Base-by-base conservation (phyloP, 2,888 invertebrate species). In the Allophyes oxyacanthae region DNA sequence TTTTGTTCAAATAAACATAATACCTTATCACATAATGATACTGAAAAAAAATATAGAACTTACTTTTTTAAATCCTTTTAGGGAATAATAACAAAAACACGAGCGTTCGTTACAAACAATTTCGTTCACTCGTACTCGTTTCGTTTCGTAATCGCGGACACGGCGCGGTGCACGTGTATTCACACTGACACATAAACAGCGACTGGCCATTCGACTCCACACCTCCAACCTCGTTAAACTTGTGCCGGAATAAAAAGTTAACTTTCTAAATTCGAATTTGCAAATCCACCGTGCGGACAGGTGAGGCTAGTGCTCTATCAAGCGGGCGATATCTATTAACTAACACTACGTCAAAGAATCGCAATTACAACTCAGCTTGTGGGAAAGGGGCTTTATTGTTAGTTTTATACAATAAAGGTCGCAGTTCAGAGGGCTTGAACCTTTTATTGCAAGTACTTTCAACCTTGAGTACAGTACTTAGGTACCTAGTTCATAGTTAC, bases 201-300 rank as follows among this genome's bases (percentile, higher is more conserved):
- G 81, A 93, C 92, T 90, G 89, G 77, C 84, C 78, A 78, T 68
- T 74, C 65, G 64, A 64, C 65, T 65, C 59, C 72, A 68, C 72
- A 74, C 70, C 64, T 73, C 63, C 83, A 88, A 87, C 87, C 87
- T 89, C 87, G 83, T 83, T 82, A 82, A 85, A 84, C 82, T 84
- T 51, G 52, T 84, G 84, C 81, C 82, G 84, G 85, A 85, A 87
- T 85, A 89, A 89, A 89, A 89, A 86, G 84, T 84, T 85, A 85
- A 91, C 93, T 93, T 93, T 93, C 93, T 92, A 93, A 90, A 89
- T 84, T 82, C 80, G 84, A 85, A 88, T 89, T 88, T 74, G 88
- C 90, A 84, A 87, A 87, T 83, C 81, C 72, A 74, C 68, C 78
- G 79, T 34, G 46, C 51, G 69, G 74, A 78, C 82, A 80, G 80